Percentiles rank a stretch among this genome's conserved stretches.
phyloP scores from a whole-genome alignment of 2,113 vertebrate species.

The Plectropomus leopardus region DNA sequence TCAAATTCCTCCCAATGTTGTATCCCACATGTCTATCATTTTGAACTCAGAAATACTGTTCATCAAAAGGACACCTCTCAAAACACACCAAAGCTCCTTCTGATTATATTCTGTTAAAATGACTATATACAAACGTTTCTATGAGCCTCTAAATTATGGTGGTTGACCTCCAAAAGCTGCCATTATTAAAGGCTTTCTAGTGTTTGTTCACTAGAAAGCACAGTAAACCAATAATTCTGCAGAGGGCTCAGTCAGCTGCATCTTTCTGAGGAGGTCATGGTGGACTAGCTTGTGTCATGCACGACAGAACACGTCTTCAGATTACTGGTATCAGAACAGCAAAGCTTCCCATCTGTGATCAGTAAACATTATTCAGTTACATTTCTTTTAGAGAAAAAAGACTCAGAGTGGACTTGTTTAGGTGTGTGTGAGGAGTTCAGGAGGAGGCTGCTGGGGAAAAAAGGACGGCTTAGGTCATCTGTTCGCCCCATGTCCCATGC shows the following conservation, averaged over 20 bases:
- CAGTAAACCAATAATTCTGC: conserved; percentile 6
- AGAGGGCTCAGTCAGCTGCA: not conserved
- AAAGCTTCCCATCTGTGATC: conserved; percentile 27
- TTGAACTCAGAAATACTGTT: no score
- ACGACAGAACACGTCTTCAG: not conserved
- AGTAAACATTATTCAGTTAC: conserved; percentile 1
- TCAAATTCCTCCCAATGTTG: no score
- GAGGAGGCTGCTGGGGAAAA: conserved; percentile 25
- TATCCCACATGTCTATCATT: no score
- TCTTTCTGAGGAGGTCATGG: not conserved
- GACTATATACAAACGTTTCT: not conserved
- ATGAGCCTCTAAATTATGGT: not conserved
- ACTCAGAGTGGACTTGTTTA: conserved; percentile 3
- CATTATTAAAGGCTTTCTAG: not conserved
- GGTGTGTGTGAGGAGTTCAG: conserved; percentile 16
- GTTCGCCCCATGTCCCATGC: not conserved
- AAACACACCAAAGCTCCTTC: not conserved
- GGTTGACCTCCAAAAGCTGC: not conserved
- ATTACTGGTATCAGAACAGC: not conserved
- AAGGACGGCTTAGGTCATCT: conserved; percentile 11
- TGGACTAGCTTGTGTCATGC: not conserved
- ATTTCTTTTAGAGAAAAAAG: conserved; percentile 7
- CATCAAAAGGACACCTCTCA: not conserved
- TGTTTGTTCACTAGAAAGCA: conserved; percentile 1
- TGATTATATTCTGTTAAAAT: not conserved